Evolutionary conservation across 2,797 vertebrate genomes (phyloP).

Genomic region (Eulemur rubriventer): DNA sequence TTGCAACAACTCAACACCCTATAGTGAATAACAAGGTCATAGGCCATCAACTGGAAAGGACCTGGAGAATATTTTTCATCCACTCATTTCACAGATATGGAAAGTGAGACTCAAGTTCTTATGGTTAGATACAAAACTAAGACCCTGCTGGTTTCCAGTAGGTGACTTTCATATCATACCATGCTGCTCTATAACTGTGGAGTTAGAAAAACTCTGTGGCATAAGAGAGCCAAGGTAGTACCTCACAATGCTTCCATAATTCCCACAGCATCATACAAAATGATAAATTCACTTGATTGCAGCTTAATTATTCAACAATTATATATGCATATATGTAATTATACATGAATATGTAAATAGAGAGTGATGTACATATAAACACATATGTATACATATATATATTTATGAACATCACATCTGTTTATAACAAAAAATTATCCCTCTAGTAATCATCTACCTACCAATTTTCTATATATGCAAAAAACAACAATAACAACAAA

Average conservation of each 20-base stretch:
- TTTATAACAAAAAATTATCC: neutral
- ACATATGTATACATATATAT: neutral
- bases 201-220: neutral
- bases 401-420: neutral
- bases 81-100: neutral
- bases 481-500: neutral
- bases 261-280: neutral
- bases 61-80: neutral
- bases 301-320: neutral
- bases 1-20: neutral
- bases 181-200: neutral
- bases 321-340: neutral
- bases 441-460: neutral
- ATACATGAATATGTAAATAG: neutral
- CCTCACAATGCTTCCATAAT: neutral
- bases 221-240: neutral
- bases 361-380: neutral
- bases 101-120: slow-evolving; percentile 44
- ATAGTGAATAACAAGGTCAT: neutral
- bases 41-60: neutral
- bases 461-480: neutral
- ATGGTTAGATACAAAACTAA: neutral
- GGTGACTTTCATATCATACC: neutral
- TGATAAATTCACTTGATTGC: neutral
- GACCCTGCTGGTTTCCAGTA: neutral